A percentile compares a stretch with the other conserved stretches of the same genome.
Conservation (phyloP, 2,113 vertebrate species). For the human region DNA sequence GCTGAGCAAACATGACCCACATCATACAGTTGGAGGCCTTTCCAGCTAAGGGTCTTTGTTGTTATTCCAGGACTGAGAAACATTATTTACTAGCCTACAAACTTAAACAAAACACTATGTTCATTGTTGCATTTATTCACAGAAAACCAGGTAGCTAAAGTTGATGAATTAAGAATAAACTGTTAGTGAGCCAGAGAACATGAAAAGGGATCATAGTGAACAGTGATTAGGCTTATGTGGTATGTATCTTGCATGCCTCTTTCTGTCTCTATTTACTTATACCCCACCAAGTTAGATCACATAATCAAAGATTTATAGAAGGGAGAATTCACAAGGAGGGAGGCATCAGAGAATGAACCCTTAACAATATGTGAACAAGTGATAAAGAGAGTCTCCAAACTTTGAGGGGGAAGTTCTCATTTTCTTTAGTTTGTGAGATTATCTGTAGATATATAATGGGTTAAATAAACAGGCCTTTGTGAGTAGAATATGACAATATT, state of each 20-base stretch:
- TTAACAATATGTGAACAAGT: neutral
- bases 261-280: conserved; percentile 79
- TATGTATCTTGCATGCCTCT: conserved; percentile 73
- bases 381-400: neutral
- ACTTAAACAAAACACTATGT: conserved; percentile 3
- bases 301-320: conserved; percentile 71
- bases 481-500: neutral
- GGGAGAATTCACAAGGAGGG: conserved; percentile 59
- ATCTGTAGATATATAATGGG: neutral
- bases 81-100: neutral
- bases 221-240: conserved; percentile 72
- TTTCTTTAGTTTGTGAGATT: neutral
- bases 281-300: conserved; percentile 58
- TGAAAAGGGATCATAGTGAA: conserved; percentile 73
- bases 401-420: neutral
- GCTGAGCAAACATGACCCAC: conserved; percentile 15
- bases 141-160: conserved; percentile 60
- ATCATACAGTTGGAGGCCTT: conserved; percentile 6
- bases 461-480: neutral
- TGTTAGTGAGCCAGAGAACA: conserved; percentile 50
- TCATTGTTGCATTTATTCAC: conserved; percentile 33
- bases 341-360: neutral
- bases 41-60: conserved; percentile 33
- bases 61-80: conserved; percentile 43
- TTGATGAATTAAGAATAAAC: conserved; percentile 52